Conservation (phyloP, 2,888 invertebrate genomes). For the Scaptomyza caliginosa region DNA sequence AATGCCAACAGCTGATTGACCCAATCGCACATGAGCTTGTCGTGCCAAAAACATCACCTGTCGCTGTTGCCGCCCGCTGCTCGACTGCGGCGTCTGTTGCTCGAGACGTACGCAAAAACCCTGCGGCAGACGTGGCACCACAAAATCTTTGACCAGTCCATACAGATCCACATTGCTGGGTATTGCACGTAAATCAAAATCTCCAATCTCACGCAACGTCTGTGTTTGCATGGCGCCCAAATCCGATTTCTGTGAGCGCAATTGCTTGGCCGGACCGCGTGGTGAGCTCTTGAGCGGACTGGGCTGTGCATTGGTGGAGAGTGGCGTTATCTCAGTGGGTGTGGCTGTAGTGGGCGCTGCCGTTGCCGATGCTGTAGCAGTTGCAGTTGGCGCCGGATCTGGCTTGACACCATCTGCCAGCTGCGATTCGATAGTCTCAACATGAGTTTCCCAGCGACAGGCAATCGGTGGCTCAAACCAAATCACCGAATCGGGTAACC, state of each 20-base stretch:
- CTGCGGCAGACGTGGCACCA: slow-evolving; percentile 83
- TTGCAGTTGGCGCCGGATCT: slow-evolving; percentile 11
- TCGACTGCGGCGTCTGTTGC: slow-evolving; percentile 51
- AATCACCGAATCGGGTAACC: slow-evolving; percentile 88
- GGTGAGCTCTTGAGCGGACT: slow-evolving; percentile 79
- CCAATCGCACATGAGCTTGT: slow-evolving; percentile 56
- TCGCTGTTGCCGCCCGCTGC: slow-evolving; percentile 28
- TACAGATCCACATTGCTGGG: slow-evolving; percentile 82
- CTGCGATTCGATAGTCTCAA: slow-evolving; percentile 82
- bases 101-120: slow-evolving; percentile 81
- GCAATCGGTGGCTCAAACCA: slow-evolving; percentile 92
- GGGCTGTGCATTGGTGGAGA: slow-evolving; percentile 70
- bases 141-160: slow-evolving; percentile 81
- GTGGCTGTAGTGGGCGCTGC: slow-evolving; percentile 64
- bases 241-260: slow-evolving; percentile 71
- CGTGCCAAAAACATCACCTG: slow-evolving; percentile 75
- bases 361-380: slow-evolving; percentile 20
- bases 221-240: slow-evolving; percentile 27
- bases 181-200: slow-evolving; percentile 82
- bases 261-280: slow-evolving; percentile 64
- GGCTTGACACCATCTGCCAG: slow-evolving; percentile 72
- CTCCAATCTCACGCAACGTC: slow-evolving; percentile 75
- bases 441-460: slow-evolving; percentile 88
- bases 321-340: slow-evolving; percentile 69
- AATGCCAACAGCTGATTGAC: slow-evolving; percentile 16